Conservation (phyloP, 2,113 vertebrate genomes). For the Amazona vittata region DNA sequence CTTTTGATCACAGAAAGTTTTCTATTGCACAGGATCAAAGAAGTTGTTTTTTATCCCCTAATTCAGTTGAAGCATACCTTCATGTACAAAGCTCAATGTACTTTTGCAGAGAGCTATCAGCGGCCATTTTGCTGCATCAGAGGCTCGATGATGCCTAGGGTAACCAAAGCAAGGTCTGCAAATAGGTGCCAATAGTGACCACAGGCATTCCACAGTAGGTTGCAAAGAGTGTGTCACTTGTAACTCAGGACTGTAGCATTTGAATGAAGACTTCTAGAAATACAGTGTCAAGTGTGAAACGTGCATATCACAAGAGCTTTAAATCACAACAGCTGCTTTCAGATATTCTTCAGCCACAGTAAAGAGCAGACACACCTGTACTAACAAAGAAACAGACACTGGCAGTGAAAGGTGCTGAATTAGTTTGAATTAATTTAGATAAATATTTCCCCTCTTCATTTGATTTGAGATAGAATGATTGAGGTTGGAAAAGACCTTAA, state of each 20-base stretch:
- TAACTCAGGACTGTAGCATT: neutral
- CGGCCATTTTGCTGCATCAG: neutral
- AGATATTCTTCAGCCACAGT: neutral
- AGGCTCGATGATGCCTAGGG: neutral
- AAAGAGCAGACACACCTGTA: neutral
- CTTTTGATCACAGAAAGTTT: constrained; percentile 10
- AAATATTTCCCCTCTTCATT: neutral
- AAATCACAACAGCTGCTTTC: neutral
- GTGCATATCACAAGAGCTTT: neutral
- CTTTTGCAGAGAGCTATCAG: neutral
- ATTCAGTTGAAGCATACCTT: neutral
- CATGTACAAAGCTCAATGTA: neutral
- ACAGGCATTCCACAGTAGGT: accelerated
- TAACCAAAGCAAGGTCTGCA: neutral
- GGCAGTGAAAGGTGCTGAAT: neutral
- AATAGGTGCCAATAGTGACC: neutral
- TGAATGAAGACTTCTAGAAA: neutral
- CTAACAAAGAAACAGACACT: neutral
- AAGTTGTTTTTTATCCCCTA: neutral
- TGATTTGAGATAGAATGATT: neutral
- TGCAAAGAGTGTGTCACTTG: neutral
- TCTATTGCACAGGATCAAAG: neutral
- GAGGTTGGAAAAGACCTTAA: neutral
- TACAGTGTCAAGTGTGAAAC: neutral
- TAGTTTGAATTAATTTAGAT: neutral